Percentiles rank a stretch among this genome's conserved stretches.
phyloP scores from a whole-genome alignment of 2,888 invertebrate genomes.

The Sussaba pulchella region DNA sequence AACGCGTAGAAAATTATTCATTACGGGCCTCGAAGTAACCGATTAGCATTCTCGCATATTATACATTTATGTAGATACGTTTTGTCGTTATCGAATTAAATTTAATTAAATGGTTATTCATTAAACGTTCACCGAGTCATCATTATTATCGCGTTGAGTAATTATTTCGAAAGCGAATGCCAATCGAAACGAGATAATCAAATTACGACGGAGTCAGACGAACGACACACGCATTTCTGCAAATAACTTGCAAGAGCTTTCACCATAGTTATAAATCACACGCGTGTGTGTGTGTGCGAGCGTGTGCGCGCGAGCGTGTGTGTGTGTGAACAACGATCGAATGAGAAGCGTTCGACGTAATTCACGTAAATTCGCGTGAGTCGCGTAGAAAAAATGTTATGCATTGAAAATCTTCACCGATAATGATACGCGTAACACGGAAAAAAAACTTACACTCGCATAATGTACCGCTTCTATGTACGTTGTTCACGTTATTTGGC shows the following conservation, averaged over 20 bases:
- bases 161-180: not conserved
- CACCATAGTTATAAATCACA: no score
- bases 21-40: slow-evolving; percentile 45
- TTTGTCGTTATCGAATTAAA: slow-evolving; percentile 29
- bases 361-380: no score
- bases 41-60: slow-evolving; percentile 48
- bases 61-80: slow-evolving; percentile 56
- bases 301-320: not conserved
- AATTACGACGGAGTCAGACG: no score
- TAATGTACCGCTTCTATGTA: slow-evolving; percentile 74
- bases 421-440: slow-evolving; percentile 62
- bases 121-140: not conserved
- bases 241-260: no score
- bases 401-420: slow-evolving; percentile 68
- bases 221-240: no score
- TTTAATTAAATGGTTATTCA: slow-evolving; percentile 24
- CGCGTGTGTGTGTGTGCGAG: not conserved
- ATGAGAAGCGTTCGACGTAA: slow-evolving; percentile 57
- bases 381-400: slow-evolving; percentile 65
- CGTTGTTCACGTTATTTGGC: slow-evolving; percentile 71
- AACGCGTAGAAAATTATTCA: slow-evolving; percentile 20
- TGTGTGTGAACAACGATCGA: not conserved
- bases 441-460: slow-evolving; percentile 49
- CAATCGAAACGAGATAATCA: no score
- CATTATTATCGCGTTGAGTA: not conserved